Percentiles rank a stretch among this genome's conserved stretches.
phyloP scores from a whole-genome alignment of 2,888 invertebrate genomes.

The Drosophila pegasa region DNA sequence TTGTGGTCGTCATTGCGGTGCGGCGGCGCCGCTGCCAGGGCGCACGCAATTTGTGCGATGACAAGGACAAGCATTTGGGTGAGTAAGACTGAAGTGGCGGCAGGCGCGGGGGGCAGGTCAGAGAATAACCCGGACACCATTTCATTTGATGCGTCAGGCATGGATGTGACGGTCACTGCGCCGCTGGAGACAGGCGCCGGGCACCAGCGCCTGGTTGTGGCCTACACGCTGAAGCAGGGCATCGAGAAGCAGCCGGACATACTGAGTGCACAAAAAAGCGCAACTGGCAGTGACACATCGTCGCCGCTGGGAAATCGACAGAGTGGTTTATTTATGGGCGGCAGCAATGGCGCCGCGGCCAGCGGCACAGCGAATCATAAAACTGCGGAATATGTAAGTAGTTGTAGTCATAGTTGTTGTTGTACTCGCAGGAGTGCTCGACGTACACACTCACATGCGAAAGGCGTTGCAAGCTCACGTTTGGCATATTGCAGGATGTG shows the following conservation, averaged over 20 bases:
- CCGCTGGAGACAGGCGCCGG: constrained; percentile 92
- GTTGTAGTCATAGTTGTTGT: neutral
- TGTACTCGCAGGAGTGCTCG: neutral
- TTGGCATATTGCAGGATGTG: constrained; percentile 66
- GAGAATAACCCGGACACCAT: neutral
- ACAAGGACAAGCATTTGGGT: constrained; percentile 85
- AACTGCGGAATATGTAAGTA: constrained; percentile 83
- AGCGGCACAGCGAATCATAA: constrained; percentile 68
- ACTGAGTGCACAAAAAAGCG: constrained; percentile 91
- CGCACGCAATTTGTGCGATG: constrained; percentile 86
- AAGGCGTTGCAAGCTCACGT: constrained; percentile 36
- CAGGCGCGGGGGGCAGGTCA: too few relatives aligned
- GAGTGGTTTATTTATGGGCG: constrained; percentile 81
- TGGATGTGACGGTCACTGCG: constrained; percentile 86
- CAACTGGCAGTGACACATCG: constrained; percentile 82
- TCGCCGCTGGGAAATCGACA: constrained; percentile 84
- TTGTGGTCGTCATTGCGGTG: constrained; percentile 88
- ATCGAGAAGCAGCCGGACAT: constrained; percentile 91
- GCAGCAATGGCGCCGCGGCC: constrained; percentile 64
- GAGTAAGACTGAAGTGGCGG: constrained; percentile 32
- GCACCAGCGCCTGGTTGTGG: constrained; percentile 93
- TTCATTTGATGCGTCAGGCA: constrained; percentile 71
- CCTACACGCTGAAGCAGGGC: constrained; percentile 93
- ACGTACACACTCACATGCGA: constrained; percentile 13
- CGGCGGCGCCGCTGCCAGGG: constrained; percentile 87